Base-by-base conservation (phyloP, 2,113 vertebrate genomes). In the Brachyistius frenatus region DNA sequence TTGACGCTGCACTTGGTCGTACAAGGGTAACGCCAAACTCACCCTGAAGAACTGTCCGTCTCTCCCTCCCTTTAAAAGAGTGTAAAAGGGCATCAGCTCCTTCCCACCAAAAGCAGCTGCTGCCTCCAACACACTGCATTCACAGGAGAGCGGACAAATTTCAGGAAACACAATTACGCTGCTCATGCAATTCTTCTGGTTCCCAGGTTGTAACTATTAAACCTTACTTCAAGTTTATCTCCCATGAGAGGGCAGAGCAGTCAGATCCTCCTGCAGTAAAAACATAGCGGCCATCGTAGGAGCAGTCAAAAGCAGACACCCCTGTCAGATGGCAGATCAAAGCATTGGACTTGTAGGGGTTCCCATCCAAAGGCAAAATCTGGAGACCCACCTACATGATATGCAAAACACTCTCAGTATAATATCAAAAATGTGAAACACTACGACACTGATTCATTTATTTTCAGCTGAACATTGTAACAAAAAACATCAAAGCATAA, bases 301-400 rank as follows among this genome's bases (percentile, higher is more conserved):
- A 97, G 47, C 93, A 88, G 61, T 95, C 85, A 36, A 99, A 66
- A 5, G 93, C 72, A 0, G 95, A 93, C 58, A 89, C 95, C 0
- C 95, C 96, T 0, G 62, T 68, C 0, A 97, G 95, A 83, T 99
- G 97, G 91, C 97, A 97, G 16, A 97, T 79, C 64, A 96, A 74
- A 35, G 96, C 96, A 3, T 90, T 94, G 7, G 96, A 97, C 85
- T 95, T 98, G 88, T 96, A 95, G 1, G 97, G 98, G 65, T 99
- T 99, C 66, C 98, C 98, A 31, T 99, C 98, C 0, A 97, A 36
- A 2, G 98, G 98, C 41, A 99, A 89, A 66, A 97, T 96, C 94
- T 99, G 98, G 72, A 99, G 92, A 41, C 98, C 98, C 61, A 99
- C 93, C 98, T 99, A 41, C 2, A 69, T 39, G 36, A 68, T 36